phyloP scores from a whole-genome alignment of 2,797 vertebrate genomes.

The Microctenopoma stevenorrisi region DNA sequence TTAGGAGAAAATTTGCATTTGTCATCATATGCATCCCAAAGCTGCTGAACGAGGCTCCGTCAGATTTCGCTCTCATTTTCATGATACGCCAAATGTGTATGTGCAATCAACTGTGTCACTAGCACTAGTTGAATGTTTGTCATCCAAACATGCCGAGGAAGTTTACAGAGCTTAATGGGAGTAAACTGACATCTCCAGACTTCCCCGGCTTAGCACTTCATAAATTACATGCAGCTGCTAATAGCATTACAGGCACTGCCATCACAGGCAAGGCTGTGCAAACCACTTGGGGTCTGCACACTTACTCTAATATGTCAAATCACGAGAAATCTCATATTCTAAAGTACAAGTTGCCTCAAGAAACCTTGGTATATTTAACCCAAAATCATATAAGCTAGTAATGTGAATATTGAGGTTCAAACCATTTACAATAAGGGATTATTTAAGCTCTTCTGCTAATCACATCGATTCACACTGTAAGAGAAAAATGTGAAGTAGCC shows the following conservation, averaged over 20 bases:
- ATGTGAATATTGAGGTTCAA: slow-evolving; percentile 10
- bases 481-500: slow-evolving; percentile 15
- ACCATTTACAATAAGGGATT: slow-evolving; percentile 6
- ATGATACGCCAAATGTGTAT: slow-evolving; percentile 25
- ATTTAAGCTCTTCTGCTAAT: slow-evolving; percentile 15
- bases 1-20: slow-evolving; percentile 47
- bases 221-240: slow-evolving; percentile 70
- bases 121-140: slow-evolving; percentile 47
- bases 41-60: slow-evolving; percentile 40
- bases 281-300: slow-evolving; percentile 37
- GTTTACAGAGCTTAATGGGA: slow-evolving; percentile 62
- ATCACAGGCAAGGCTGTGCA: slow-evolving; percentile 25
- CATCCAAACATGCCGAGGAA: slow-evolving; percentile 45
- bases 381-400: not conserved
- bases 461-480: not conserved
- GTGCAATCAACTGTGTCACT: slow-evolving; percentile 35
- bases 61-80: slow-evolving; percentile 37
- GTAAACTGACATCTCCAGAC: slow-evolving; percentile 63
- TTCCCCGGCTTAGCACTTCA: slow-evolving; percentile 65
- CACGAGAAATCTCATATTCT: slow-evolving; percentile 32
- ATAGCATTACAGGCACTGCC: slow-evolving; percentile 67
- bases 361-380: slow-evolving; percentile 10
- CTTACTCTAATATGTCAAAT: slow-evolving; percentile 46
- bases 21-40: slow-evolving; percentile 36
- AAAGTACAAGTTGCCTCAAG: slow-evolving; percentile 10